phyloP scores from a whole-genome alignment of 2,113 vertebrate species.

The Lagopus muta region DNA sequence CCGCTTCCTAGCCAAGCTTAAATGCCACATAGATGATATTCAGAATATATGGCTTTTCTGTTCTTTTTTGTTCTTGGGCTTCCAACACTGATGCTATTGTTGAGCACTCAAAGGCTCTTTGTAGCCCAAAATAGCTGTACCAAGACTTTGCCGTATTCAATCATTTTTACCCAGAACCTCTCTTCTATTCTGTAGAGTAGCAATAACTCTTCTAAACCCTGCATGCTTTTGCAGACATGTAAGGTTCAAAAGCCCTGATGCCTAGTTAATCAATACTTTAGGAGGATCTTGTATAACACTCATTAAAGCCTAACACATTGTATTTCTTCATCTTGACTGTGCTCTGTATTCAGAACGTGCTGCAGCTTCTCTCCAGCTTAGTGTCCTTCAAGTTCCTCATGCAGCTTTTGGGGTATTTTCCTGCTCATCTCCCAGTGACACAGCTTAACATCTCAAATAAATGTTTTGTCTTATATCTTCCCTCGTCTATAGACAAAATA shows the following conservation, averaged over 20 bases:
- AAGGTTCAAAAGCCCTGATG: slow-evolving; percentile 60
- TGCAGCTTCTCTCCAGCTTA: slow-evolving; percentile 38
- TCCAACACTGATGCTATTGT: slow-evolving; percentile 34
- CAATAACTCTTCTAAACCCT: slow-evolving; percentile 53
- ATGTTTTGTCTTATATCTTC: slow-evolving; percentile 43
- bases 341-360: not conserved
- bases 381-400: slow-evolving; percentile 21
- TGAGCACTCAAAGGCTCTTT: slow-evolving; percentile 57
- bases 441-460: slow-evolving; percentile 19
- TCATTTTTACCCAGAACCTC: slow-evolving; percentile 28
- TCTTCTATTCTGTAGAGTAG: slow-evolving; percentile 45
- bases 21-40: slow-evolving; percentile 35
- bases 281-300: slow-evolving; percentile 49
- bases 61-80: slow-evolving; percentile 26
- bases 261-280: slow-evolving; percentile 69
- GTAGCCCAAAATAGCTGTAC: slow-evolving; percentile 60
- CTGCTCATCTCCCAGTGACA: slow-evolving; percentile 29
- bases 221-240: slow-evolving; percentile 55
- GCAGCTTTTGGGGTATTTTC: slow-evolving; percentile 44
- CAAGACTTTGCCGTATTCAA: slow-evolving; percentile 36
- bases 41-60: slow-evolving; percentile 29
- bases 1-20: not conserved
- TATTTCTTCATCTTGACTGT: slow-evolving; percentile 36
- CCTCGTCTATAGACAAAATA: not conserved
- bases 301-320: slow-evolving; percentile 62